phyloP scores from a whole-genome alignment of 2,888 invertebrate species.

The Caenorhabditis afra region DNA sequence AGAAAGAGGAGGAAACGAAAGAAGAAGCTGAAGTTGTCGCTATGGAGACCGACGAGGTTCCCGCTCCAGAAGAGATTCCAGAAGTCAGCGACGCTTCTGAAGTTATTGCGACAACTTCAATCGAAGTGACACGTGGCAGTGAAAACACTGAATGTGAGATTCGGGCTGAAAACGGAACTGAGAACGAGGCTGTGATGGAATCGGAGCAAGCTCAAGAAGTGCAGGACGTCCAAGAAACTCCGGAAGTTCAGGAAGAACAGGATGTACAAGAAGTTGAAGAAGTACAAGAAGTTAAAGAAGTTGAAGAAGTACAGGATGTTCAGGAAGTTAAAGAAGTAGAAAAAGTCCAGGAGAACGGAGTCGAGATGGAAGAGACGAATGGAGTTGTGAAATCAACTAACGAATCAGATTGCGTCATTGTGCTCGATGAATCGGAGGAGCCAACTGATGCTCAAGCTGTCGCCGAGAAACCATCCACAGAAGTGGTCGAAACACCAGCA shows the following conservation, averaged over 20 bases:
- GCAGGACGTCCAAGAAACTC: too few species aligned
- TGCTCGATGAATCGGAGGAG: too few species aligned
- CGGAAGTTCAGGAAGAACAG: background rate
- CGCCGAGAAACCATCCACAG: too few species aligned
- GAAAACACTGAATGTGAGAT: too few species aligned
- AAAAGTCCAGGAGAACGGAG: too few species aligned
- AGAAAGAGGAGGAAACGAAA: background rate
- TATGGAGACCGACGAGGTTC: conserved; percentile 8
- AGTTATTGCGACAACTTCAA: background rate
- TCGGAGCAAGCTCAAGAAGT: too few species aligned
- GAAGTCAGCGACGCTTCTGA: conserved; percentile 2
- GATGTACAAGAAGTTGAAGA: conserved; percentile 1
- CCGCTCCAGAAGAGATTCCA: background rate
- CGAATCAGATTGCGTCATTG: too few species aligned
- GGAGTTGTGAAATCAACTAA: background rate
- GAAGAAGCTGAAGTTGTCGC: conserved; percentile 6
- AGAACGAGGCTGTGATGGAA: background rate
- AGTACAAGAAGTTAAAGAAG: too few species aligned
- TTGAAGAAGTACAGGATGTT: too few species aligned
- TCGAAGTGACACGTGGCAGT: background rate
- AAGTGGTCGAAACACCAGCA: too few species aligned
- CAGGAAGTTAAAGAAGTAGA: too few species aligned
- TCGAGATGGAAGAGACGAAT: background rate
- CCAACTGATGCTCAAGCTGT: too few species aligned
- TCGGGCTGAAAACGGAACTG: background rate